Base-by-base conservation (phyloP, 2,888 invertebrate genomes). In the Ceriagrion tenellum region DNA sequence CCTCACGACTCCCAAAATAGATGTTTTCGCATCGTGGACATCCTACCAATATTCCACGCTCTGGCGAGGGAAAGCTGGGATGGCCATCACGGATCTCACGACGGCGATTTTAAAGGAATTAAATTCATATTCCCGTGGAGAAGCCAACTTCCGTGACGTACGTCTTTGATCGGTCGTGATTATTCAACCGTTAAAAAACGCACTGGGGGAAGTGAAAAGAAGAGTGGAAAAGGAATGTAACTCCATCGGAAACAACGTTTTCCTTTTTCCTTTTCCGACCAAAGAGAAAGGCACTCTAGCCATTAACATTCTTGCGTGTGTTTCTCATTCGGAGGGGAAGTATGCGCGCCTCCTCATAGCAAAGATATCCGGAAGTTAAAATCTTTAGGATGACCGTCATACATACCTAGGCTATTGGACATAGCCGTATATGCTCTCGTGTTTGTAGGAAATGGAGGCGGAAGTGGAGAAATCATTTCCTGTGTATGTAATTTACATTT, bases 331-430 rank as follows among this genome's bases (percentile, higher is more conserved):
- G 89, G 35, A 35, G 35, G 88, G 35, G 88, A 55, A 89, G 16
- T 89, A 55, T n/a, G 89, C 20, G n/a, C 55, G 69, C 3, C 93
- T 47, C 40, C 93, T 40, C 63, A 74, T 20, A 35, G 40, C 35
- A n/a, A 35, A 69, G 69, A n/a, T 74, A 93, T 93, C 93, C 93
- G 93, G 93, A 93, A 93, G 93, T 69, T 30, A 18, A 16, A 81
- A 16, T 16, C 35, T 18, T 81, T 16, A 81, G 35, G 35, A 81
- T 6, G 35, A 35, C 0, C 12, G 30, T 13, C 81, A 35, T 35
- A 30, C 16, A 16, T 35, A 18, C 13, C 30, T 35, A 18, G 69
- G 0, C 35, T 35, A 35, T 81, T 30, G 81, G 30, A 16, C 8
- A 13, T 35, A 8, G 12, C 35, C 81, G 81, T 26, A 26, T 16